These are phyloP conservation scores for Acanthococcus lagerstroemiae DNA, from an alignment of 2,888 invertebrate species.

Conservation along the genomic window DNA sequence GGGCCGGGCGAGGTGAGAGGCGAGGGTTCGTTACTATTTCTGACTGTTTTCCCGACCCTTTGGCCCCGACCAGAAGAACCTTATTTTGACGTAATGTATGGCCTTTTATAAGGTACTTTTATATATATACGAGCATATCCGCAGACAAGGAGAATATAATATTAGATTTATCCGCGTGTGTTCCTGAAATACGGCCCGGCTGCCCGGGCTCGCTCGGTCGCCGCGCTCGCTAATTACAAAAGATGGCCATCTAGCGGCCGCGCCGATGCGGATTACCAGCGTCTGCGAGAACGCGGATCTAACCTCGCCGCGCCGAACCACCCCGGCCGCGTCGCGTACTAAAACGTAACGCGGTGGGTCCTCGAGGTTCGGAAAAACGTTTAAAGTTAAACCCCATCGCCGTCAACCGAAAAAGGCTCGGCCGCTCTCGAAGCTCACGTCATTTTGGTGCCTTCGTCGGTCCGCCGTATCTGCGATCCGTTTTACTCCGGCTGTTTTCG, in stretches of 20 bases:
- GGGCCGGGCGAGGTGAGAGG: not conserved
- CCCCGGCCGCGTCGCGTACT: no score
- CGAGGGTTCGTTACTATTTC: conserved; percentile 24
- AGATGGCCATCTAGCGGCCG: conserved; percentile 16
- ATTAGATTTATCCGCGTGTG: conserved; percentile 27
- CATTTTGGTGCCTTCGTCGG: no score
- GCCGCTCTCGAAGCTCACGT: no score
- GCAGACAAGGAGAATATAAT: conserved; percentile 30
- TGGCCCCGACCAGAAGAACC: conserved; percentile 27
- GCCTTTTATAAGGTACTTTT: conserved; percentile 30
- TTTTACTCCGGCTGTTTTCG: no score
- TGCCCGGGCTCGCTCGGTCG: not conserved
- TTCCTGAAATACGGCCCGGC: not conserved
- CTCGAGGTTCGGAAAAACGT: no score
- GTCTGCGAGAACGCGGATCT: no score
- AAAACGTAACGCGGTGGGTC: no score
- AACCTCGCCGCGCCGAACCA: no score
- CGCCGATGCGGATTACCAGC: no score
- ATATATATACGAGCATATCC: conserved; percentile 18
- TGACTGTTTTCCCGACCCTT: conserved; percentile 29
- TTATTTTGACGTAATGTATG: conserved; percentile 30
- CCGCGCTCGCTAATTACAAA: conserved; percentile 23
- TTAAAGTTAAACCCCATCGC: no score
- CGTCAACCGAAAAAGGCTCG: no score
- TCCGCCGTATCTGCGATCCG: no score